A percentile compares a stretch with the other conserved stretches of the same genome.
Evolutionary conservation across 2,113 vertebrate species (phyloP).

Genomic region (Macrotis lagotis): DNA sequence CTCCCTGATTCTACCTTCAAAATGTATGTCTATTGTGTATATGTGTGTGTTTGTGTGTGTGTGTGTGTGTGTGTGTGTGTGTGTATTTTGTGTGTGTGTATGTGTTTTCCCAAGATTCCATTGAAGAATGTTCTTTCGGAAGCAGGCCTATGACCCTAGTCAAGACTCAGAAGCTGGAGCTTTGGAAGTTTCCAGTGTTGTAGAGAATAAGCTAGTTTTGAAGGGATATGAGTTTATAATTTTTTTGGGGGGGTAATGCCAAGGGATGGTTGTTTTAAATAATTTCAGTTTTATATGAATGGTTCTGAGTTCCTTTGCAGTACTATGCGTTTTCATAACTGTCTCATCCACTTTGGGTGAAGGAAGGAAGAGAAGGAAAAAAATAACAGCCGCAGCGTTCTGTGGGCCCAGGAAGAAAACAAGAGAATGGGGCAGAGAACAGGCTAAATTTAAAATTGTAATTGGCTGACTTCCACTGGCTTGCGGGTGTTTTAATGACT

Average conservation of each 20-base stretch:
- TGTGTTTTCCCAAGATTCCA: constrained; percentile 33
- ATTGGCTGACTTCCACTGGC: constrained; percentile 99
- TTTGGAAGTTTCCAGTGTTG: neutral
- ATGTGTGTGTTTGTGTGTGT: neutral
- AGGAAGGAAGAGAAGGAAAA: constrained; percentile 67
- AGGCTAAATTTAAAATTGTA: constrained; percentile 99
- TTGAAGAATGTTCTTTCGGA: constrained; percentile 50
- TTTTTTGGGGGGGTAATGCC: neutral
- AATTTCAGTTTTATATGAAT: constrained; percentile 75
- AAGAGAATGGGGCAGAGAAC: constrained; percentile 90
- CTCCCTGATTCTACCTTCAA: neutral
- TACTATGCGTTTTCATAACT: constrained; percentile 72
- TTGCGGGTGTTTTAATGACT: constrained; percentile 99
- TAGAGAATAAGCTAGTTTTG: constrained; percentile 6
- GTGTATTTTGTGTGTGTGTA: neutral
- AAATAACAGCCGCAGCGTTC: constrained; percentile 79
- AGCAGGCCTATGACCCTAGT: constrained; percentile 41
- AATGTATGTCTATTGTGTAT: no score
- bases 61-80: neutral
- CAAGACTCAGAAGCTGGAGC: neutral
- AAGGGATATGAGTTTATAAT: constrained; percentile 1
- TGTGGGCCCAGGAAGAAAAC: constrained; percentile 87
- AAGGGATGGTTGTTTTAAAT: constrained; percentile 22
- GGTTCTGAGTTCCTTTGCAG: constrained; percentile 48
- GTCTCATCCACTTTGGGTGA: constrained; percentile 77